Percentiles rank a stretch among this genome's conserved stretches.
Conservation (phyloP, 2,113 vertebrate genomes). For the Dicrurus megarhynchus region DNA sequence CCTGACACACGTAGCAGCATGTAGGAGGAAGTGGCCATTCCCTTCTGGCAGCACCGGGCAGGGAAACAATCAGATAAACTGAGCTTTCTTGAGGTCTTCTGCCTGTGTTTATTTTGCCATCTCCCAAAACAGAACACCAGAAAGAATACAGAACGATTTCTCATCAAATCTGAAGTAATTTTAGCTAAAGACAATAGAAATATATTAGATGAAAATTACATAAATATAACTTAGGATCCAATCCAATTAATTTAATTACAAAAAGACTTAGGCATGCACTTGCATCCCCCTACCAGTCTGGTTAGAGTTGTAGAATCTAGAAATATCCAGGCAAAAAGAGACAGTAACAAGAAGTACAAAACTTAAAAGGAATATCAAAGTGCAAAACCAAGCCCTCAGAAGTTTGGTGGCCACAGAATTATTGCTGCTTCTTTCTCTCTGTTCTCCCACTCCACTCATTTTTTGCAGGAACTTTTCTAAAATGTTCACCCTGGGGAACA, state of each 20-base stretch:
- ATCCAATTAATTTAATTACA: not conserved
- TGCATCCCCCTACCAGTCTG: not conserved
- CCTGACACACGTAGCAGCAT: accelerated
- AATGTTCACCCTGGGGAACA: not conserved
- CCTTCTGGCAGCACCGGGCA: not conserved
- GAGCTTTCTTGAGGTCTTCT: not conserved
- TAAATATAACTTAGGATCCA: not conserved
- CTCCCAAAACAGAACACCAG: not conserved
- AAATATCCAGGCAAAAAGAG: not conserved
- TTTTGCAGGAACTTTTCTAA: not conserved
- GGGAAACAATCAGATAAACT: not conserved
- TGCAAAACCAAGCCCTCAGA: not conserved
- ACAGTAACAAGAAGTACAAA: not conserved
- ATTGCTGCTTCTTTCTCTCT: not conserved
- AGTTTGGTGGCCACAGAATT: not conserved
- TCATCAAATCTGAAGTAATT: not conserved
- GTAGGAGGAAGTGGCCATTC: not conserved
- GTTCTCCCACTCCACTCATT: not conserved
- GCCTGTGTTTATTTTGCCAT: not conserved
- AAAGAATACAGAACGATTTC: not conserved
- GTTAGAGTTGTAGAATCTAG: not conserved
- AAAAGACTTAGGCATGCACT: not conserved
- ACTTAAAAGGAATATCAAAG: not conserved
- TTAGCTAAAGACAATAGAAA: not conserved
- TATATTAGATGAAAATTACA: not conserved